Base-by-base conservation (phyloP, 1,140 invertebrate genomes). In the Wiebesia pumilae region DNA sequence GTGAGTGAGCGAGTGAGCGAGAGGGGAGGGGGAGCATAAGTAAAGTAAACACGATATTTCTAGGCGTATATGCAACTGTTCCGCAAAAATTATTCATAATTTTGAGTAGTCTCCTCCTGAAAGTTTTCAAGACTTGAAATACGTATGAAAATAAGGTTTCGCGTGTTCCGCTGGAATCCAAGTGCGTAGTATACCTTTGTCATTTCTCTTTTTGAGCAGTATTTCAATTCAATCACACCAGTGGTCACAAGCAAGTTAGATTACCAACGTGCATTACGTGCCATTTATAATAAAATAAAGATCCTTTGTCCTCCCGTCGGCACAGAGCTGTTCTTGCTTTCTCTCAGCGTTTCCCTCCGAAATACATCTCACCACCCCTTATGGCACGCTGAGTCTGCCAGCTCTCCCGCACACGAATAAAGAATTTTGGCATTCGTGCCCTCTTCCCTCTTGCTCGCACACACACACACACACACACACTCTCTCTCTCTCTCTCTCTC, bases 281-380 rank as follows among this genome's bases (percentile, higher is more conserved):
- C 75, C 30, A 78, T 78, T 78, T 78, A 78, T 78, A 78, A 78
- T 51, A 51, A 51, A 78, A 78, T 51, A 78, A 78, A 78, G 47
- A 51, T 78, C 27, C 75, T 78, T 78, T 78, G 30, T 78, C 40
- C 75, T 24, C 40, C 4, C 43, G 75, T 78, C 75, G 35, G 75
- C 40, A 24, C 43, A 78, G 24, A 47, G 35, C 51, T 40, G 12
- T 19, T 58, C 51, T 9, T 51, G 24, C 9, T 16, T 51, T 30
- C 75, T 78, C 75, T 54, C 43, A 24, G 58, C 33, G 58, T 79
- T 79, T 58, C 30, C 77, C 3, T 79, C 47, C 47, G 51, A 79
- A 58, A 79, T 35, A 79, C 77, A 58, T 79, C 51, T 80, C 78
- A 80, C 51, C 78, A 80, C 51, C 78, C 9, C 16, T 30, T 40